Base-by-base conservation (phyloP, 2,113 vertebrate species). In the Philantomba maxwellii region DNA sequence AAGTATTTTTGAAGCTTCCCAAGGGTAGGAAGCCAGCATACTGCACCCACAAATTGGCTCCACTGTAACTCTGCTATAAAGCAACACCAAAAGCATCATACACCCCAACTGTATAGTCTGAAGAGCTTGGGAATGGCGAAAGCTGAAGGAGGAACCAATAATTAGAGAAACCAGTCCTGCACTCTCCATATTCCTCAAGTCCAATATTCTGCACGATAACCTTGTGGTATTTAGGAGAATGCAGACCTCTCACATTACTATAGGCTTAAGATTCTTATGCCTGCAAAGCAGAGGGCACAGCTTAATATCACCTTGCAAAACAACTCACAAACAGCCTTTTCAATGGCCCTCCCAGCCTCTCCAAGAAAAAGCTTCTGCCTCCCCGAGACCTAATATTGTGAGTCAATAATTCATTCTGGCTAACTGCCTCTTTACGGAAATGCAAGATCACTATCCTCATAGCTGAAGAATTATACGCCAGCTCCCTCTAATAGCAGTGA, bases 361-460 rank as follows among this genome's bases (percentile, higher is more conserved):
- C 43, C 14, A 21, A 43, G 39, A 49, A 88, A 89, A 89, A 73
- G 17, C 23, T 81, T 58, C 17, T 66, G 53, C 47, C 49, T 39
- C 77, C 36, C 15, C 12, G 15, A 60, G 43, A 82, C 25, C n/a
- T 85, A 45, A 78, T 7, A 30, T 73, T 95, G 14, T 16, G 6
- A 96, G 62, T 19, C 81, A 21, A 17, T 60, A n/a, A 97, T 95
- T 81, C 47, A 45, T 47, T 85, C 80, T 75, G 26, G 23, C 15
- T 95, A 88, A 75, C 49, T 86, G 62, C 28, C 55, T 55, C 12
- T 89, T 95, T 86, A 97, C 9, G 8, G 51, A 96, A 97, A 58
- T 55, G 12, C 49, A 94, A 94, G 39, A 28, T 94, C 12, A n/a
- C 49, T 53, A 39, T 43, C 28, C 25, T 84, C 83, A 93, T n/a